These are phyloP conservation scores for Takifugu ocellatus DNA, from an alignment of 2,797 vertebrate genomes.

Conservation along the genomic window DNA sequence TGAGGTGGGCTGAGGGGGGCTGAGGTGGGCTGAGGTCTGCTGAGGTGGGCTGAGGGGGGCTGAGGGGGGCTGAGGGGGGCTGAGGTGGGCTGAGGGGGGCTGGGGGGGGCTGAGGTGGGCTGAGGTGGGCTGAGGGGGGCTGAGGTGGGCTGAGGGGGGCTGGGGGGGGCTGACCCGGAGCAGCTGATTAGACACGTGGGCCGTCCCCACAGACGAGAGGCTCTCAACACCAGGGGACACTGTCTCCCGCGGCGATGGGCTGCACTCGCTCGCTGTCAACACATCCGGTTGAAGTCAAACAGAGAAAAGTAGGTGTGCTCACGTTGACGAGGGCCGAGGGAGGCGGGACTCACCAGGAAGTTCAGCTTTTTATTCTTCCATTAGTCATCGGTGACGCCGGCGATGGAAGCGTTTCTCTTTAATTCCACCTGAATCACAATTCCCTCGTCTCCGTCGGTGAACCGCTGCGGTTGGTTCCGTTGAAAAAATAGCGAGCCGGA, in stretches of 20 bases:
- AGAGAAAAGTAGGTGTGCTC: background rate
- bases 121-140: too few species aligned
- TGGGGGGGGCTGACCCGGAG: conserved; percentile 4
- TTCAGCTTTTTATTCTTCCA: background rate
- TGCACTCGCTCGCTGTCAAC: conserved; percentile 31
- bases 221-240: conserved; percentile 78
- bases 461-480: too few species aligned
- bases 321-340: background rate
- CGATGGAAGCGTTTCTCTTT: too few species aligned
- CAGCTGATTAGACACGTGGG: conserved; percentile 32
- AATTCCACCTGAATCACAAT: too few species aligned
- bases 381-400: background rate
- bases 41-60: too few species aligned
- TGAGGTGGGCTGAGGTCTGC: too few species aligned
- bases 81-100: too few species aligned
- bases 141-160: too few species aligned
- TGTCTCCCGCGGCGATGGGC: conserved; percentile 68
- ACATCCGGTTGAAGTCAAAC: conserved; percentile 2
- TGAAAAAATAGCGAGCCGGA: background rate
- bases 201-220: conserved; percentile 46
- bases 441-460: too few species aligned
- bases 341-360: background rate
- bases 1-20: too few species aligned
- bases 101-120: too few species aligned
- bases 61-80: too few species aligned